phyloP scores from a whole-genome alignment of 2,888 invertebrate species.

The Eristalinus sepulchralis region DNA sequence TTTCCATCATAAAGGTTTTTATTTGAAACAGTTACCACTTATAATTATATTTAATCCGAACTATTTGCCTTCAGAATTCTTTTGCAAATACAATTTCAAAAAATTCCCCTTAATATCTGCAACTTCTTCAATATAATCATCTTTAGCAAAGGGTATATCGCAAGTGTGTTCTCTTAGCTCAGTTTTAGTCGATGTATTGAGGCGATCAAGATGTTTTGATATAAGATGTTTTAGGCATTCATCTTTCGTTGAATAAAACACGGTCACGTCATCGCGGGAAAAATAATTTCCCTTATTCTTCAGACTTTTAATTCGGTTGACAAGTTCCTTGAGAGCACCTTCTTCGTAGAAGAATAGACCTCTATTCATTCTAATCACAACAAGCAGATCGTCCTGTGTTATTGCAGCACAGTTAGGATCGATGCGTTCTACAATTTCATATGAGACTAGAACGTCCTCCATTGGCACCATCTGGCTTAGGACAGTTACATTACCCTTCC shows the following conservation, averaged over 20 bases:
- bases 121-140: neutral
- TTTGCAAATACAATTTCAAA: neutral
- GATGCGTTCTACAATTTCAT: slow-evolving; percentile 50
- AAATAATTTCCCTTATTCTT: slow-evolving; percentile 94
- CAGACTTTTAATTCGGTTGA: slow-evolving; percentile 95
- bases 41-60: too few species aligned
- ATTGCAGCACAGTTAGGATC: slow-evolving; percentile 90
- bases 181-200: neutral
- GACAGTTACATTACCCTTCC: slow-evolving; percentile 85
- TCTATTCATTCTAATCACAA: slow-evolving; percentile 91
- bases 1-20: too few species aligned
- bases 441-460: slow-evolving; percentile 88
- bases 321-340: slow-evolving; percentile 94
- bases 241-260: slow-evolving; percentile 85
- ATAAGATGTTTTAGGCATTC: slow-evolving; percentile 77
- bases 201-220: neutral
- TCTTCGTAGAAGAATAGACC: slow-evolving; percentile 87
- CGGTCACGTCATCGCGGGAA: slow-evolving; percentile 92
- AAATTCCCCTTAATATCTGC: slow-evolving; percentile 4
- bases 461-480: slow-evolving; percentile 88
- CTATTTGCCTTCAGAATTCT: neutral
- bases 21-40: too few species aligned
- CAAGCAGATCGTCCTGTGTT: slow-evolving; percentile 91
- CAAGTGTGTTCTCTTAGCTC: neutral
- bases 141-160: neutral